Evolutionary conservation across 1,140 invertebrate species (phyloP), one percentile per base, ranked within the genome.

Genomic region (Calosoma granatense): DNA sequence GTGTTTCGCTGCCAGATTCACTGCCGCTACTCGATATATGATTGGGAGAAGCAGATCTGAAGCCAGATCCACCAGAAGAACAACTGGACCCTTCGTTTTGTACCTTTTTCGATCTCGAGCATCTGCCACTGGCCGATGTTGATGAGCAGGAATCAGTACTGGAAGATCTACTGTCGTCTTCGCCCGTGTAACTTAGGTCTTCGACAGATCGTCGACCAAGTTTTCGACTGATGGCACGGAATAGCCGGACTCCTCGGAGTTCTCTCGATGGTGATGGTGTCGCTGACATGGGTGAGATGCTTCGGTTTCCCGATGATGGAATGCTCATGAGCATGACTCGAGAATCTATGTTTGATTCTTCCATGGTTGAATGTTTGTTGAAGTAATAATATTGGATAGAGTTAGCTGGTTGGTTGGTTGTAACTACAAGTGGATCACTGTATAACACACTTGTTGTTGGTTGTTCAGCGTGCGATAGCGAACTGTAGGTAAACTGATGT

Each of bases 221-320:
- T 54, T 78, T 76, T 22, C 76, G 72, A 63, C 79, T 79, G 22
- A 84, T 76, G 17, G 78, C 78, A 58, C 81, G 76, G 61, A 84
- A 76, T 60, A 84, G 70, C 26, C 78, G 69, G 30, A 79, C 71
- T 23, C 77, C 81, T 21, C 76, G 76, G 6, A 70, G 60, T 63
- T 75, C 76, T 47, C 75, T 75, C 43, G 72, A 72, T 14, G 77
- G 70, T 9, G 74, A 75, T 14, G 76, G 73, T 6, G 73, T 73
- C 20, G 22, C 4, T 22, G 22, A 53, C 54, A 67, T 55, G 1
- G 71, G 68, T 1, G 70, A 68, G 1, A 63, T 51, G 58, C 63
- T 69, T 19, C 67, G 36, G 21, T 59, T 21, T 57, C 66, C 22
- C 2, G 43, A 36, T 6, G 57, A 55, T 17, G 39, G 54, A 20